Conservation (phyloP, 2,888 invertebrate genomes). For the Stegana nigrithorax region DNA sequence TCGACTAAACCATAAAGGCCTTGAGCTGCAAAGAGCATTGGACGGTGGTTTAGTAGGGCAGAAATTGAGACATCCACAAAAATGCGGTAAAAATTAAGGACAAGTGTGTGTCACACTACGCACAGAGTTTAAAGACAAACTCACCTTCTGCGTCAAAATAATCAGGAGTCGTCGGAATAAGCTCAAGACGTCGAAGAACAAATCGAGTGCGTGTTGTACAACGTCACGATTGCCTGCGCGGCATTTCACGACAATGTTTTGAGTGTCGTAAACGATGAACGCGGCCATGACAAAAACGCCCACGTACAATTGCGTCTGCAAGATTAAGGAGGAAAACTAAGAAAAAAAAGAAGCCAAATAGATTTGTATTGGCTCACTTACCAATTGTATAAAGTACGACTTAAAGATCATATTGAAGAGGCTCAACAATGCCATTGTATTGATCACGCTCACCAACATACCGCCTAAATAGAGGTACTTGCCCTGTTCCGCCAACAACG, state of each 20-base stretch:
- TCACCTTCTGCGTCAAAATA: slow-evolving; percentile 90
- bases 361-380: slow-evolving; percentile 64
- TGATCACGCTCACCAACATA: slow-evolving; percentile 84
- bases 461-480: slow-evolving; percentile 92
- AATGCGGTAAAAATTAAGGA: background rate
- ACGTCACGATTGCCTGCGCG: slow-evolving; percentile 92
- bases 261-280: slow-evolving; percentile 97
- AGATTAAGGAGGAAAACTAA: background rate
- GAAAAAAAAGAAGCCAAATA: background rate
- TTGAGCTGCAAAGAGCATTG: slow-evolving; percentile 43
- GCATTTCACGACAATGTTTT: slow-evolving; percentile 93
- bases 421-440: slow-evolving; percentile 81
- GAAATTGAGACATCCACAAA: background rate
- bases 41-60: background rate
- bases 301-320: slow-evolving; percentile 84
- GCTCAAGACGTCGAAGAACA: slow-evolving; percentile 95
- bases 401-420: slow-evolving; percentile 88
- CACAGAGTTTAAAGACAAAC: slow-evolving; percentile 7
- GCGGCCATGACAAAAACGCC: slow-evolving; percentile 93
- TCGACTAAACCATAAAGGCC: slow-evolving; percentile 45
- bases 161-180: slow-evolving; percentile 93
- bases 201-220: slow-evolving; percentile 89
- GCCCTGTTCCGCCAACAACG: slow-evolving; percentile 88
- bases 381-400: slow-evolving; percentile 82
- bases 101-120: background rate